phyloP scores from a whole-genome alignment of 2,113 vertebrate species.

The Loxodonta africana region DNA sequence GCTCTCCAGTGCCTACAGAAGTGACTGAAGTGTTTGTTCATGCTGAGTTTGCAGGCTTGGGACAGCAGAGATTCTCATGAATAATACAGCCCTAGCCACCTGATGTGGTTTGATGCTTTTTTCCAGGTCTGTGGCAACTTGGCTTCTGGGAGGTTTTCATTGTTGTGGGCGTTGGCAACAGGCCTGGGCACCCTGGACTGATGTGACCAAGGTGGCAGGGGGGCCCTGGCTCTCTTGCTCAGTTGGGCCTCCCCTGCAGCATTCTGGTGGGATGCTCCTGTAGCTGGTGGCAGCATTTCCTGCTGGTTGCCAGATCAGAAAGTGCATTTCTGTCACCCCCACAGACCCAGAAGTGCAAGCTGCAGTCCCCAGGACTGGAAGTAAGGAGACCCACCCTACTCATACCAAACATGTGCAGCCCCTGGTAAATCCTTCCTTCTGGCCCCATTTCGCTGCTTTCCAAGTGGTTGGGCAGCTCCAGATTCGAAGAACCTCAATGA shows the following conservation, averaged over 20 bases:
- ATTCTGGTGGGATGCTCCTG: no score
- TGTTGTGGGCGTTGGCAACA: background rate
- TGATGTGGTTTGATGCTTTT: fast-evolving
- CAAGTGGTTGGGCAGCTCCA: background rate
- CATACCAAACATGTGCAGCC: background rate
- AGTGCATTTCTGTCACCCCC: background rate
- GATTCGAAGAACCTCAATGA: background rate
- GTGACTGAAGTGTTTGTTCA: background rate
- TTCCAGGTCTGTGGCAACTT: background rate
- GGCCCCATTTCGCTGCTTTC: background rate
- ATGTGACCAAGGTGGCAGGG: fast-evolving
- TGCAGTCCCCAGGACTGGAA: background rate
- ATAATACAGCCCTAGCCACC: background rate
- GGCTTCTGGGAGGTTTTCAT: background rate
- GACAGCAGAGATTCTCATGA: background rate
- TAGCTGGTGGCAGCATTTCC: background rate
- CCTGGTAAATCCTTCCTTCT: background rate
- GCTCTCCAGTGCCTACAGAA: background rate
- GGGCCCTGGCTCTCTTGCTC: no score
- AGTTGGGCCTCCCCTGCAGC: no score
- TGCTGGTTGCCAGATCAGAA: background rate
- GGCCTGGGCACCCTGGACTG: background rate
- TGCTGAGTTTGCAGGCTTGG: background rate
- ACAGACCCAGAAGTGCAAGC: background rate
- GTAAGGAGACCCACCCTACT: background rate